Base-by-base conservation (phyloP, 2,888 invertebrate species). In the Orchesella flavescens region DNA sequence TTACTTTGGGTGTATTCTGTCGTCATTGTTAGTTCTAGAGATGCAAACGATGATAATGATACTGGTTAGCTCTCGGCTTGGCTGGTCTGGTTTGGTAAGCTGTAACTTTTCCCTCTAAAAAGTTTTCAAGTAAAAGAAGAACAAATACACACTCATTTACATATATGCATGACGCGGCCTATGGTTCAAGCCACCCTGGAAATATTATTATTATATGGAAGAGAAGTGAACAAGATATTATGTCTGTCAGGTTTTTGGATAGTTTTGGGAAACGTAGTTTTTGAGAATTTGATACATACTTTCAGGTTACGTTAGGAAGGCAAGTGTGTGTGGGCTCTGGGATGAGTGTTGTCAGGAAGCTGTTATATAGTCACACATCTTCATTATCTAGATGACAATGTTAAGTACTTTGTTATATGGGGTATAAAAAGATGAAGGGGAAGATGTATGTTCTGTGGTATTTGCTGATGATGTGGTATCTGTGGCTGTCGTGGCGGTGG, bases 301-400 rank as follows among this genome's bases (percentile, higher is more conserved):
- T 34, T 34, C 34, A 34, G 34, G 34, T 34, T 34, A 7, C 2
- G 34, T 34, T 34, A 34, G 3, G 34, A 4, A 4, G 34, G 34
- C 34, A n/a, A n/a, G 53, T 53, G 53, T 17, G 53, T 53, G 53
- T 17, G 9, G 53, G 9, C 17, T 53, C 53, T n/a, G 1, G 15
- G 53, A 49, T 49, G 10, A 53, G 53, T 53, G 53, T 53, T 34
- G 34, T 34, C 34, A 34, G 34, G 34, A 34, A 34, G 34, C 34
- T 17, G 15, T 53, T 53, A n/a, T 53, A 53, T n/a, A 59, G 59
- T 59, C 19, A 19, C 66, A 66, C 66, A 66, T 46, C 46, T 44
- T 66, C 66, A 66, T 66, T 66, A 66, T n/a, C 44, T 43, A 66
- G 17, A 49, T 68, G 19, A 49, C 53, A 53, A n/a, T 49, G 46